Evolutionary conservation across 2,797 vertebrate species (phyloP).

Genomic region (Ceryle rudis): DNA sequence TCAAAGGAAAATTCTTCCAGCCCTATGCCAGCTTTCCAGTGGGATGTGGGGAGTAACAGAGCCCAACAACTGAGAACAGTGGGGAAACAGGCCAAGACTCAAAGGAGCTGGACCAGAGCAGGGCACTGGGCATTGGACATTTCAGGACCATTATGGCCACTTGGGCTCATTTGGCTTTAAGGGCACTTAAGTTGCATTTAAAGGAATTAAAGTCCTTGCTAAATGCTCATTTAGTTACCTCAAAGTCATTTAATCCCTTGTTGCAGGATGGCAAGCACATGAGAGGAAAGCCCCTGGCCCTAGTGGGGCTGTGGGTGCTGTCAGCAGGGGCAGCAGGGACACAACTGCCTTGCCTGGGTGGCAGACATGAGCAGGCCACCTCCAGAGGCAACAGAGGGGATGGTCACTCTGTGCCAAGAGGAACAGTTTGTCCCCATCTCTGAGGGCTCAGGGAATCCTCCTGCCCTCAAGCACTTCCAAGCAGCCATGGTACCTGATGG

Average conservation of each 20-base stretch:
- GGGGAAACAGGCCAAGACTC: not conserved
- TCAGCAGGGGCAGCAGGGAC: not conserved
- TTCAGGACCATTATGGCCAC: not conserved
- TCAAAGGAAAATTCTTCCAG: fast-evolving
- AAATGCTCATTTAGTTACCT: slow-evolving; percentile 29
- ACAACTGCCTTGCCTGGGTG: not conserved
- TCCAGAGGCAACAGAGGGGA: not conserved
- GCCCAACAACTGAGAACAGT: not conserved
- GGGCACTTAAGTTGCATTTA: slow-evolving; percentile 8
- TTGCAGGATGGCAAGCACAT: not conserved
- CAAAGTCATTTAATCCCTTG: slow-evolving; percentile 1
- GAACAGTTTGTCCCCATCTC: not conserved
- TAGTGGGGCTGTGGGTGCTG: not conserved
- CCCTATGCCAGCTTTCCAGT: not conserved
- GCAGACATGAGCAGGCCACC: not conserved
- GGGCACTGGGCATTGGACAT: fast-evolving
- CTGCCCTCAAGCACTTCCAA: not conserved
- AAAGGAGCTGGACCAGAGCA: fast-evolving
- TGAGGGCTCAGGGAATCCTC: not conserved
- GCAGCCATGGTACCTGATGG: not conserved
- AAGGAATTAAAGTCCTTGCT: slow-evolving; percentile 14
- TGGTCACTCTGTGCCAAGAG: fast-evolving
- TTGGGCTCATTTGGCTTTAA: not conserved
- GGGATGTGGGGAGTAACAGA: not conserved
- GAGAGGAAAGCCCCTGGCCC: not conserved